phyloP scores from a whole-genome alignment of 2,797 vertebrate species.

The Gymnocypris eckloni region DNA sequence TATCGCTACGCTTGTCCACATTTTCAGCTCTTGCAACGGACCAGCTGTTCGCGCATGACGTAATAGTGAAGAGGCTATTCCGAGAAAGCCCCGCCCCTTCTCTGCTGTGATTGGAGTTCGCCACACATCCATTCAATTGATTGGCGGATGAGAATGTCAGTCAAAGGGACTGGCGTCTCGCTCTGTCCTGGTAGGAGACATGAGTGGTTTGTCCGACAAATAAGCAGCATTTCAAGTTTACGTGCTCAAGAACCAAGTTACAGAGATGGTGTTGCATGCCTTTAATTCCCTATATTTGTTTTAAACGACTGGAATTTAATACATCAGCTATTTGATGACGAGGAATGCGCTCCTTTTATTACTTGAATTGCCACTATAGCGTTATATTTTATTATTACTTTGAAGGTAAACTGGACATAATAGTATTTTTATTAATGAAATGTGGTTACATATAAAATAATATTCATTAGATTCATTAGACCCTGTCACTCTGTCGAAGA shows the following conservation, averaged over 20 bases:
- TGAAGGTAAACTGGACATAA: neutral
- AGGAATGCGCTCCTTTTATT: neutral
- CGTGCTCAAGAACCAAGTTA: constrained; percentile 22
- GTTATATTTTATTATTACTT: neutral
- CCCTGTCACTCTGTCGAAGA: neutral
- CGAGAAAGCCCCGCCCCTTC: constrained; percentile 71
- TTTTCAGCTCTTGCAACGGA: constrained; percentile 80
- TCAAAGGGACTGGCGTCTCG: constrained; percentile 29
- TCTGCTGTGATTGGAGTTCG: constrained; percentile 73
- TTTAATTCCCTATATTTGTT: neutral
- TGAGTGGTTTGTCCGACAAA: constrained; percentile 35
- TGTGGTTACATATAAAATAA: neutral
- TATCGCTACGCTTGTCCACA: constrained; percentile 80
- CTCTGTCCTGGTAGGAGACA: constrained; percentile 31
- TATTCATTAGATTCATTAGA: neutral
- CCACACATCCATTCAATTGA: constrained; percentile 36
- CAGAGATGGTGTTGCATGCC: neutral
- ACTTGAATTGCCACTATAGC: neutral
- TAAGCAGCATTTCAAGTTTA: constrained; percentile 31
- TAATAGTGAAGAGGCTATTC: constrained; percentile 74
- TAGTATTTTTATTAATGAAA: neutral
- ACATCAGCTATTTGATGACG: neutral
- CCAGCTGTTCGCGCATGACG: constrained; percentile 87
- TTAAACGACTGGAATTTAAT: neutral
- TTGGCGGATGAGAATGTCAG: constrained; percentile 41